Evolutionary conservation across 2,888 invertebrate genomes (phyloP).

Genomic region (Alloscopus bannaensis): DNA sequence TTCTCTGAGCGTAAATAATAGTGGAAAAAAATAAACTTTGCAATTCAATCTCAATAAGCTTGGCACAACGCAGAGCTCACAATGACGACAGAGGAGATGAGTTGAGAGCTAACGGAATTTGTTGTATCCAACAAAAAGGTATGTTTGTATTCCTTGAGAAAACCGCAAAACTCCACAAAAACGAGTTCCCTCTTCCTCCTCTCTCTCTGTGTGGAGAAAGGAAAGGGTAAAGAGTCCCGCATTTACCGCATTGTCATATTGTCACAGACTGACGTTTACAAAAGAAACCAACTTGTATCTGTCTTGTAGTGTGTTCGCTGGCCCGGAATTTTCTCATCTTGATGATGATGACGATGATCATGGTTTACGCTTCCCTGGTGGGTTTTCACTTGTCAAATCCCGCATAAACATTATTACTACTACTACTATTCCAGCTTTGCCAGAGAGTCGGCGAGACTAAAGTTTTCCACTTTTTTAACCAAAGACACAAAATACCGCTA

Average conservation of each 20-base stretch:
- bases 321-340: no score
- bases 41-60: neutral
- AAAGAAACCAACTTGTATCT: conserved; percentile 17
- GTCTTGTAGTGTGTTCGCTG: neutral
- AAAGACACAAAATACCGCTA: no score
- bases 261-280: no score
- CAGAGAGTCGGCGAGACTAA: no score
- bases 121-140: no score
- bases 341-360: conserved; percentile 1
- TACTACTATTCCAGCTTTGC: no score
- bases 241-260: neutral
- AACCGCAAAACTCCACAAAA: no score
- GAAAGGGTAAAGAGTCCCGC: neutral
- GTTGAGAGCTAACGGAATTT: no score
- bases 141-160: no score
- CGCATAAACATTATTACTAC: conserved; percentile 9
- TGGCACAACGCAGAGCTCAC: neutral
- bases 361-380: conserved; percentile 37
- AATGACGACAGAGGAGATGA: no score
- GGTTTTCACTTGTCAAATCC: conserved; percentile 48
- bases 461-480: no score
- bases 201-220: neutral
- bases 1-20: no score
- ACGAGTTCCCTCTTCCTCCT: neutral
- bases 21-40: neutral